phyloP scores from a whole-genome alignment of 2,888 invertebrate species.

The Orthosia gracilis region DNA sequence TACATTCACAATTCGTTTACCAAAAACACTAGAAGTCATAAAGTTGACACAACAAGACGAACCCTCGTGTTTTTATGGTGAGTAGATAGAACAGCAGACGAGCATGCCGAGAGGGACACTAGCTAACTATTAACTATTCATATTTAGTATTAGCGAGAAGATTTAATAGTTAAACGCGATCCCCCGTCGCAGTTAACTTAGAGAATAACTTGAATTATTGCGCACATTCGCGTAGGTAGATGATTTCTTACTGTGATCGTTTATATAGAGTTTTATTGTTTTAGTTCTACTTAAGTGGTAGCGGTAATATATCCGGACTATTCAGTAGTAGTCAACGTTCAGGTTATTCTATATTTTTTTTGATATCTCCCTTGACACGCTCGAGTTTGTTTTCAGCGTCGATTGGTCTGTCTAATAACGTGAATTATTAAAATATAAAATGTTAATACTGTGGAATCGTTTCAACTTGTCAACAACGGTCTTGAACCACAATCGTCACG shows the following conservation, averaged over 20 bases:
- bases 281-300: conserved; percentile 69
- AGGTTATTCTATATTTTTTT: conserved; percentile 25
- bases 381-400: conserved; percentile 38
- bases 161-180: conserved; percentile 70
- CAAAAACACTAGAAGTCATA: conserved; percentile 39
- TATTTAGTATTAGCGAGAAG: conserved; percentile 64
- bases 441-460: conserved; percentile 9
- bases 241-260: conserved; percentile 89
- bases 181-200: conserved; percentile 68
- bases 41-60: conserved; percentile 31
- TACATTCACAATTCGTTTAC: conserved; percentile 62
- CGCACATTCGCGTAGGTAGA: conserved; percentile 90
- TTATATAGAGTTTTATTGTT: conserved; percentile 77
- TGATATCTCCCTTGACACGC: conserved; percentile 29
- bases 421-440: conserved; percentile 30
- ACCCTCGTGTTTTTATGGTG: conserved; percentile 71
- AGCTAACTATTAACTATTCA: conserved; percentile 62
- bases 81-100: conserved; percentile 70
- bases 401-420: conserved; percentile 46
- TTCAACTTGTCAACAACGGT: conserved; percentile 10
- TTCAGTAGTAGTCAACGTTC: conserved; percentile 41
- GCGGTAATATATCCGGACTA: conserved; percentile 57
- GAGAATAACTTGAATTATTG: conserved; percentile 80
- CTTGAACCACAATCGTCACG: not conserved
- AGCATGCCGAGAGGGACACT: conserved; percentile 46